A percentile compares a stretch with the other conserved stretches of the same genome.
Conservation (phyloP, 1,140 invertebrate species). For the Berghia stephanieae region DNA sequence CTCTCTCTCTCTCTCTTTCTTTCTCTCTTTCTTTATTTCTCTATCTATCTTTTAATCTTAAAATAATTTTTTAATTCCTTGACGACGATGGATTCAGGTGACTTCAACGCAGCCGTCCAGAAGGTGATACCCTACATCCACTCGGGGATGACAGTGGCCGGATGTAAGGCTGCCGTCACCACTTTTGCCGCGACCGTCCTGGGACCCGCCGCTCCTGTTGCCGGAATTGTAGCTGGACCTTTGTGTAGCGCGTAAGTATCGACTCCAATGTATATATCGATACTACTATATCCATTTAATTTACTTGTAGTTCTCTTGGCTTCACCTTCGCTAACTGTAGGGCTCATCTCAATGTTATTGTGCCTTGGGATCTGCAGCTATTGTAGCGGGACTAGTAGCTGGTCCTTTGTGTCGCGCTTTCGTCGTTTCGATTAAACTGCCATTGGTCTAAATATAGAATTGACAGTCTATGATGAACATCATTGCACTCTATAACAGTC, state of each 20-base stretch:
- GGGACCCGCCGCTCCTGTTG: constrained; percentile 21
- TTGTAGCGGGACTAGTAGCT: too few species aligned
- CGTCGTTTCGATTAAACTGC: too few species aligned
- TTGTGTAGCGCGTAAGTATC: constrained; percentile 22
- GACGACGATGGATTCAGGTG: not conserved
- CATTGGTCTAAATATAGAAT: too few species aligned
- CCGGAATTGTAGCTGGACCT: not conserved
- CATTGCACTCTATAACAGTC: too few species aligned
- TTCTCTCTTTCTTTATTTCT: not conserved
- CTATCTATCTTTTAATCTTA: not conserved
- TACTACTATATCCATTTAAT: too few species aligned
- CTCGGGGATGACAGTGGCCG: not conserved
- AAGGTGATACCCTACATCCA: constrained; percentile 21
- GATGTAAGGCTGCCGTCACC: not conserved
- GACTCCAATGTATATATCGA: too few species aligned
- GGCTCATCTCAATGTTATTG: too few species aligned
- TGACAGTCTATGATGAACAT: too few species aligned
- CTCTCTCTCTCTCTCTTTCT: not conserved
- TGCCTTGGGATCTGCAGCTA: too few species aligned
- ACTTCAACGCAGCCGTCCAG: constrained; percentile 9
- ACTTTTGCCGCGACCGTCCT: not conserved
- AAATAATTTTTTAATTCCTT: not conserved
- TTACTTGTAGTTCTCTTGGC: too few species aligned
- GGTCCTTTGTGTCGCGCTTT: too few species aligned
- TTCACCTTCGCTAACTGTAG: too few species aligned